A percentile compares a stretch with the other conserved stretches of the same genome.
Evolutionary conservation across 2,888 invertebrate species (phyloP).

Genomic region (Napeogenes inachia): DNA sequence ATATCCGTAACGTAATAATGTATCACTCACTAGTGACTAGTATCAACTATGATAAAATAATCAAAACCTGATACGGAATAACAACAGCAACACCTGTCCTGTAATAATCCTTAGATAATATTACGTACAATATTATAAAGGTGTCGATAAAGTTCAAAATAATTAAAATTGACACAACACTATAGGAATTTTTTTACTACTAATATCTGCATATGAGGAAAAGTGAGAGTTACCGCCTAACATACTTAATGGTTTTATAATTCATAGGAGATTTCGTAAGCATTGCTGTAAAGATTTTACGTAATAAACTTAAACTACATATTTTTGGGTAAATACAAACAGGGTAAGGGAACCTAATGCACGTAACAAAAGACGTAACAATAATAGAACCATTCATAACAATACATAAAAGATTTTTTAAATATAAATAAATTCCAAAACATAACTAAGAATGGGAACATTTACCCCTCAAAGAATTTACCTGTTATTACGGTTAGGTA

Average conservation of each 20-base stretch:
- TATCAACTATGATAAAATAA: conserved; percentile 7
- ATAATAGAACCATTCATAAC: too few relatives aligned
- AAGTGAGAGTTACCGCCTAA: conserved; percentile 38
- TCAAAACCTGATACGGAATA: background rate
- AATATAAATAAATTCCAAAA: too few relatives aligned
- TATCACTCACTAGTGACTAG: conserved; percentile 9
- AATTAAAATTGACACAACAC: conserved; percentile 22
- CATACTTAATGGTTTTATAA: conserved; percentile 43
- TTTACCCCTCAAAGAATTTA: too few relatives aligned
- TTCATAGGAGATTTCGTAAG: conserved; percentile 25
- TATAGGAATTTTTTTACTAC: conserved; percentile 30
- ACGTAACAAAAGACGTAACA: too few relatives aligned
- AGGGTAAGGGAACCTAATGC: too few relatives aligned
- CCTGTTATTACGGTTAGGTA: too few relatives aligned
- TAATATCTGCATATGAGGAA: conserved; percentile 40
- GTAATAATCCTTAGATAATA: too few relatives aligned
- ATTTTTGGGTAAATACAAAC: background rate
- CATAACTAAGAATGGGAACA: too few relatives aligned
- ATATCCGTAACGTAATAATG: conserved; percentile 22
- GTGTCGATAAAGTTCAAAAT: background rate
- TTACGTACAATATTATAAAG: too few relatives aligned
- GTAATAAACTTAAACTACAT: conserved; percentile 3
- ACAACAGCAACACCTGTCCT: too few relatives aligned
- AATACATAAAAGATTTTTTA: too few relatives aligned
- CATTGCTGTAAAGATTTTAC: conserved; percentile 5